A percentile compares a stretch with the other conserved stretches of the same genome.
Conservation (phyloP, 2,113 vertebrate genomes). For the Onychorhynchus coronatus region DNA sequence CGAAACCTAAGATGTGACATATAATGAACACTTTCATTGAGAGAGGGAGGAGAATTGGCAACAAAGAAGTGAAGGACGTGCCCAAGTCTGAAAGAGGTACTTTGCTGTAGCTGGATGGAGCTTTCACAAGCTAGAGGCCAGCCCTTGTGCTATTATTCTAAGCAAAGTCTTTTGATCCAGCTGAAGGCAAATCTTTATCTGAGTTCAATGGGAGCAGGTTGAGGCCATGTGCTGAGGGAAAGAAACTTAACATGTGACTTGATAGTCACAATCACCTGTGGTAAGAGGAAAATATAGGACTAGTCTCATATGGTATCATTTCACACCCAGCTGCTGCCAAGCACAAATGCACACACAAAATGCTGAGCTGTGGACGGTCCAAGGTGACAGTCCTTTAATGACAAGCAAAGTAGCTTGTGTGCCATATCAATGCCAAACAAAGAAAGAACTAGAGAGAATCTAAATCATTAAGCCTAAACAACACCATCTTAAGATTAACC, state of each 20-base stretch:
- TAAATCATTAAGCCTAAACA: not conserved
- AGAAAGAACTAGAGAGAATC: not conserved
- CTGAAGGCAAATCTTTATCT: not conserved
- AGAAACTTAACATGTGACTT: not conserved
- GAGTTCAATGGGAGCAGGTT: not conserved
- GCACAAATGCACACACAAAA: not conserved
- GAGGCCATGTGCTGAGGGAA: not conserved
- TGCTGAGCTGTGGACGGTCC: not conserved
- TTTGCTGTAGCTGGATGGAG: not conserved
- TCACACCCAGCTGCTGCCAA: not conserved
- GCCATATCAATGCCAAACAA: not conserved
- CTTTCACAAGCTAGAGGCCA: not conserved
- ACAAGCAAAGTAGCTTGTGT: not conserved
- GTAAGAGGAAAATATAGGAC: not conserved
- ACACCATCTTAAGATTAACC: not conserved
- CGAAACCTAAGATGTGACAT: not conserved
- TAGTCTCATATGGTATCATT: not conserved
- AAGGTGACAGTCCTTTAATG: not conserved
- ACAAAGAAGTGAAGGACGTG: not conserved
- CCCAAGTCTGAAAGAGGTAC: not conserved
- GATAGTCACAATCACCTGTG: not conserved
- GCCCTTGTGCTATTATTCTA: not conserved
- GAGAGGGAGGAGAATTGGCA: not conserved
- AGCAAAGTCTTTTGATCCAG: not conserved
- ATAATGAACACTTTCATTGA: not conserved